A percentile compares a stretch with the other conserved stretches of the same genome.
These are phyloP conservation scores for Nesogale talazaci DNA, from an alignment of 2,113 vertebrate species.

Conservation along the genomic window DNA sequence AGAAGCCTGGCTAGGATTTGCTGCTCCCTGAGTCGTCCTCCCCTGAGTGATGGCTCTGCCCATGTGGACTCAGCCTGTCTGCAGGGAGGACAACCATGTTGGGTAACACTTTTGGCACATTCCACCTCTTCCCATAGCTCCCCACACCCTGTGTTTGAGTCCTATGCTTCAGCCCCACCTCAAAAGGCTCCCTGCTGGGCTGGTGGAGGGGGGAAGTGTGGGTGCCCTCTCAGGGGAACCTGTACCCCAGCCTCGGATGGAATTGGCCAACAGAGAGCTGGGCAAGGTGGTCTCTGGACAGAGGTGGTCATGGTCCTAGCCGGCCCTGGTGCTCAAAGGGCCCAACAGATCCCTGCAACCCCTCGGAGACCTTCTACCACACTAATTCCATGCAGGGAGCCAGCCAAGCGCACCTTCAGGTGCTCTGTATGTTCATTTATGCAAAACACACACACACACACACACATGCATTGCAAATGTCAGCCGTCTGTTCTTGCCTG, in stretches of 20 bases:
- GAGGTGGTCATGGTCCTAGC: not conserved
- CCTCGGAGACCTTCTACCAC: not conserved
- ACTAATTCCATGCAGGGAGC: not conserved
- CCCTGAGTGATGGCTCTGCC: not conserved
- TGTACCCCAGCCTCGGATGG: not conserved
- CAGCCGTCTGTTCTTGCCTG: not conserved
- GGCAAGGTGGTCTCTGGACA: not conserved
- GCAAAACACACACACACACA: not conserved
- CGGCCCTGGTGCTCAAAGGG: not conserved
- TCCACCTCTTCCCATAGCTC: not conserved
- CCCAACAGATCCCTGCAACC: no score
- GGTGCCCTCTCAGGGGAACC: not conserved
- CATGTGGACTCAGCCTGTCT: not conserved
- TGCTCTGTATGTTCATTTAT: not conserved
- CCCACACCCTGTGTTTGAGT: no score
- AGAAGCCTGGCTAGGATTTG: not conserved
- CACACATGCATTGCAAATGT: not conserved
- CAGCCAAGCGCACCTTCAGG: not conserved
- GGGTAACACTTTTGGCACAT: not conserved
- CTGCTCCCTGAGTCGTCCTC: not conserved
- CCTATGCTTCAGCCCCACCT: not conserved
- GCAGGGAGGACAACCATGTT: not conserved
- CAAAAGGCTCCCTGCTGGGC: conserved; percentile 21
- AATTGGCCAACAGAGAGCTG: not conserved
- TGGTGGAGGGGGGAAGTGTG: not conserved